phyloP scores from a whole-genome alignment of 2,888 invertebrate genomes.

The Tenthredo livida region DNA sequence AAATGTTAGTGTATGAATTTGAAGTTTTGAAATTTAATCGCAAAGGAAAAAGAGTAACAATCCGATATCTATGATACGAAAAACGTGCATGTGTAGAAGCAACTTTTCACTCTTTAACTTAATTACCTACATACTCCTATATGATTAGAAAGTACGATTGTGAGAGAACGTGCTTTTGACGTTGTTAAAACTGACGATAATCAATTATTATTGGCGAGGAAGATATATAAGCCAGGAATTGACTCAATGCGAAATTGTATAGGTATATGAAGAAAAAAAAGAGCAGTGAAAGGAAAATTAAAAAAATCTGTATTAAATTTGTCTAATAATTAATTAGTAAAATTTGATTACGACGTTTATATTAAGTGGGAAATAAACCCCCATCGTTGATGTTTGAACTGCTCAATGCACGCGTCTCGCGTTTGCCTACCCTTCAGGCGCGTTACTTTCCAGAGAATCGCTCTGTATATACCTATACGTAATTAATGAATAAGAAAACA shows the following conservation, averaged over 20 bases:
- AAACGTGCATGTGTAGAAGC: not conserved
- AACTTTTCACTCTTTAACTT: not conserved
- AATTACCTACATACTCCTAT: not conserved
- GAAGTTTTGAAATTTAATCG: not conserved
- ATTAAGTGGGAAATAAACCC: too few species aligned
- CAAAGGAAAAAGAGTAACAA: not conserved
- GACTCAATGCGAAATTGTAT: not conserved
- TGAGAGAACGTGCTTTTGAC: not conserved
- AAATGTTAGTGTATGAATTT: not conserved
- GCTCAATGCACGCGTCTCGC: too few species aligned
- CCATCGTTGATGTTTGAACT: too few species aligned
- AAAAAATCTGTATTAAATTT: not conserved
- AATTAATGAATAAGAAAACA: too few species aligned
- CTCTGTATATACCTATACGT: too few species aligned
- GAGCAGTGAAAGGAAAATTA: not conserved
- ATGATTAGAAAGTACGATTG: conserved; percentile 18
- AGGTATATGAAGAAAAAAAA: too few species aligned
- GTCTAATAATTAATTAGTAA: not conserved
- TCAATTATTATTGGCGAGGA: conserved; percentile 7
- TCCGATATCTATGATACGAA: not conserved
- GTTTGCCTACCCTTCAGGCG: too few species aligned
- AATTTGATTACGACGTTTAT: not conserved
- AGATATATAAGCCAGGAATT: not conserved
- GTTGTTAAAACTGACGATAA: not conserved
- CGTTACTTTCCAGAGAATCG: too few species aligned